These are phyloP conservation scores for Lycodopsis pacificus DNA, from an alignment of 2,797 vertebrate genomes.

Conservation along the genomic window DNA sequence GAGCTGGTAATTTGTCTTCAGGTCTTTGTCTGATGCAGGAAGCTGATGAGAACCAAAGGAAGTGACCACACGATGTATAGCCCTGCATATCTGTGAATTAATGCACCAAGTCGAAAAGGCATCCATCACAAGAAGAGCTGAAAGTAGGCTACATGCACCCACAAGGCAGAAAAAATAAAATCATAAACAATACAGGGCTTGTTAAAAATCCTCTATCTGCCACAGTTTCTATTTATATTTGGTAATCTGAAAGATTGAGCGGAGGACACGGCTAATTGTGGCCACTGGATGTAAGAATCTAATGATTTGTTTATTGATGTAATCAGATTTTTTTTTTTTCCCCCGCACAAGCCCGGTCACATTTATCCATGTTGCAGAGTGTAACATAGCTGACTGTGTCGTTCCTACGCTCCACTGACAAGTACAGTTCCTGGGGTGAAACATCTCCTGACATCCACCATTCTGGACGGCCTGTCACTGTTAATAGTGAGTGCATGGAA, in stretches of 20 bases:
- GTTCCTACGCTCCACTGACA: constrained; percentile 62
- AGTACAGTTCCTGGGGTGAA: constrained; percentile 58
- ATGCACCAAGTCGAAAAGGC: constrained; percentile 44
- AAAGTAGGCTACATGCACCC: constrained; percentile 41
- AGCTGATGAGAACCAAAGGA: constrained; percentile 79
- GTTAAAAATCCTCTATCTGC: constrained; percentile 24
- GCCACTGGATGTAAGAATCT: constrained; percentile 19
- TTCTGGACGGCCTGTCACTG: constrained; percentile 71
- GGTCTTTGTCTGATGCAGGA: constrained; percentile 78
- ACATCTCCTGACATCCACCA: constrained; percentile 66
- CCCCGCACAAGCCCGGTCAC: constrained; percentile 16
- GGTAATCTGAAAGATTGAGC: constrained; percentile 1
- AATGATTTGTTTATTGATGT: constrained; percentile 39
- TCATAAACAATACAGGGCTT: constrained; percentile 36
- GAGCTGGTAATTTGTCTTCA: constrained; percentile 78
- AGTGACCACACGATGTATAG: constrained; percentile 66
- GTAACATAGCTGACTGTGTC: constrained; percentile 51
- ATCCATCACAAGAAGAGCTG: constrained; percentile 57
- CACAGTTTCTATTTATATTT: constrained; percentile 20
- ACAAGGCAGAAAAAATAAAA: constrained; percentile 47
- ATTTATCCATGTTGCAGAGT: constrained; percentile 38
- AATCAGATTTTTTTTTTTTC: constrained; percentile 34
- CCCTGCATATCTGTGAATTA: constrained; percentile 63
- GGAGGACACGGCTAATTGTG: constrained; percentile 22
- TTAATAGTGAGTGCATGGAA: constrained; percentile 71